Evolutionary conservation across 2,113 vertebrate species (phyloP), one percentile per base, ranked within the genome.

Genomic region (Xiphias gladius): DNA sequence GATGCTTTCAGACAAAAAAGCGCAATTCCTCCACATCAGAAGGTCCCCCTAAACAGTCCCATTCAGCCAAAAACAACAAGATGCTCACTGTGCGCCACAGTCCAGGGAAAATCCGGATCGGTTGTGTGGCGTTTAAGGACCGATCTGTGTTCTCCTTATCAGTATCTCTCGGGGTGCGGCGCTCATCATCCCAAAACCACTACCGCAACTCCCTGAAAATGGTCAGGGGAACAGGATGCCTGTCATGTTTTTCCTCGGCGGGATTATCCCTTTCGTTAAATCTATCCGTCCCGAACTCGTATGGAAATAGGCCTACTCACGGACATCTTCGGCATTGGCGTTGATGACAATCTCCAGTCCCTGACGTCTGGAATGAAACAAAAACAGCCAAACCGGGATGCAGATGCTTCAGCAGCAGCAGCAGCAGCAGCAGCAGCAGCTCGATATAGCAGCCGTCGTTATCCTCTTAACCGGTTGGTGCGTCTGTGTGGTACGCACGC

Each of bases 181-280:
- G 87, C 78, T 43, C 88, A 87, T 80, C 86, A 82, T 90, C 91
- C 91, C 81, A 88, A 91, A 93, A 90, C 85, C 91, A 78, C 84
- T 63, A 82, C 80, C 83, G 85, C 84, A 92, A 85, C 76, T 92
- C 88, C 84, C 78, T 3, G 76, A 71, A 77, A 80, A 65, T 77
- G 87, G 72, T 86, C 89, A 85, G 77, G 82, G 82, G 85, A 87
- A 57, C 89, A 69, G 83, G 73, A 55, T 64, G 85, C 67, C 59
- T 39, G 73, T 84, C 85, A 90, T 82, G 73, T 73, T 89, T 63
- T 54, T 35, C 79, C 65, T 79, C 73, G 43, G n/a, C 2, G 13
- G 24, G 72, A 66, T 63, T 52, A 68, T 46, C 59, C 71, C 70
- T 54, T 30, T 66, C 37, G 35, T 32, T 16, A 71, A 84, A 88